Base-by-base conservation (phyloP, 1,140 invertebrate species). In the Chrysopa pallens region DNA sequence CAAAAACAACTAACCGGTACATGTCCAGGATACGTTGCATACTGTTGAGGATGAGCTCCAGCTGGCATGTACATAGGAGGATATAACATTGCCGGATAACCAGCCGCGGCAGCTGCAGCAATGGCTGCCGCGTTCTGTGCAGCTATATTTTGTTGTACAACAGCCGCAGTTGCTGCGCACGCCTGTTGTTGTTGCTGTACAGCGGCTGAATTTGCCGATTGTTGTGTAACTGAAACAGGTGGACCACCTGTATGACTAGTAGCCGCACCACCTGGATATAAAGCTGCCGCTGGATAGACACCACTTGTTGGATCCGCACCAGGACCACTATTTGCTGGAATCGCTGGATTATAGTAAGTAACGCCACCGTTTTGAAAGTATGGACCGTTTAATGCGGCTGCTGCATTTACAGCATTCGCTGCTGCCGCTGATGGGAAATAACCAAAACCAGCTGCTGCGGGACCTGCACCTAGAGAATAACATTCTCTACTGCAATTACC, bases 111-210 rank as follows among this genome's bases (percentile, higher is more conserved):
- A 29, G 45, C 45, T 37, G 48, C 51, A 8, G 47, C 51, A 31
- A 43, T 27, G 13, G 42, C 31, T 31, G 47, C 44, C 12, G 47
- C 43, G 29, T 40, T 48, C 8, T 50, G 48, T 12, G 48, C 52
- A 40, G 55, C 55, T 36, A 55, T 56, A 6, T 50, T 46, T 38
- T 53, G 40, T 47, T 56, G 35, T 55, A 58, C 14, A 54, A 54
- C 54, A 55, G 41, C 14, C 45, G 40, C 45, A n/a, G 40, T 39
- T 3, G 38, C 43, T 44, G 17, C 38, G 28, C 17, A 38, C 29
- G 29, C 15, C 17, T 23, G 17, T 23, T 23, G 17, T 23, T 23
- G 17, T 23, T 23, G 17, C 17, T 23, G 17, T 23, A 23, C 17
- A 23, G 17, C 17, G 5, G 17, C 17, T 2, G 17, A 23, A 23